Base-by-base conservation (phyloP, 2,797 vertebrate species). In the Poeciliopsis presidionis region DNA sequence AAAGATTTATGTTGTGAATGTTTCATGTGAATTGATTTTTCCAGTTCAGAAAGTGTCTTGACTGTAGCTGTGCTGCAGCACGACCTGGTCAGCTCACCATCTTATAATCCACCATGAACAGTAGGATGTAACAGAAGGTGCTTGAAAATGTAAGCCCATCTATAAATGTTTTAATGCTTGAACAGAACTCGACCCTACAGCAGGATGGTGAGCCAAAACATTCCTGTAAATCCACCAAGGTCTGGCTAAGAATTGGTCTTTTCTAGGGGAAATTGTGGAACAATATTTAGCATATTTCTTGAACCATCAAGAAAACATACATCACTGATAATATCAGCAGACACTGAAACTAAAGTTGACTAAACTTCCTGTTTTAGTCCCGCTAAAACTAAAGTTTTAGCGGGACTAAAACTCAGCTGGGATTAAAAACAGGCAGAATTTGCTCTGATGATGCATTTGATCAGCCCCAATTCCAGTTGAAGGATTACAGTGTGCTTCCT, bases 401-500 rank as follows among this genome's bases (percentile, higher is more conserved):
- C n/a, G n/a, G n/a, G n/a, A 41, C 11, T 41, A 41, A 67, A 41
- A 25, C 36, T 67, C 63, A 41, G 63, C 36, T 41, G 63, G 63
- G 20, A 67, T 22, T 41, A 41, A 67, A 41, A 67, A 67, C 39
- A 67, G 20, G 63, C 11, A 67, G 1, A 8, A 55, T 73, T 41
- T 55, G 28, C 22, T 55, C 43, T n/a, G 39, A n/a, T 49, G 49
- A 51, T 61, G 20, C 4, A 28, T 61, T 61, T 14, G 28, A 41
- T 75, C 51, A 74, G 46, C 18, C 43, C 63, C 61, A 55, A 46
- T 43, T 73, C 7, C 2, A 51, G 45, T 81, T 63, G 41, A 76
- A 86, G 67, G 65, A 77, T 47, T 75, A 11, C 73, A 74, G 61
- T 71, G 75, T 69, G 43, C 75, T 76, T 73, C 81, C 84, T 82